Conservation (phyloP, 2,797 vertebrate species). For the Gephyroberyx darwinii region DNA sequence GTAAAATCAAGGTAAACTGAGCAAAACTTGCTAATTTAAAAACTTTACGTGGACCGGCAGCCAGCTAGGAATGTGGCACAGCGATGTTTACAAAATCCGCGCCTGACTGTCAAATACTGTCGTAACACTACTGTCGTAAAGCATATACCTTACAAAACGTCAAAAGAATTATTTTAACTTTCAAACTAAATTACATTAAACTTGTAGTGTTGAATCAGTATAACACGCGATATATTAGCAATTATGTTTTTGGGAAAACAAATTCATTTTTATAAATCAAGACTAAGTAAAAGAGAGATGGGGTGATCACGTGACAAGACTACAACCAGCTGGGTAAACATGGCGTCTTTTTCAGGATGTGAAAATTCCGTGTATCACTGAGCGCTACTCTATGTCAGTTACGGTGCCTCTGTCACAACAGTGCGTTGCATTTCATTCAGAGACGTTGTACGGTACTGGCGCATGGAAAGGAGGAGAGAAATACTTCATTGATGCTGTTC, state of each 20-base stretch:
- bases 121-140: constrained; percentile 79
- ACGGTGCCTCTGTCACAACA: background rate
- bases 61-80: rapidly evolving
- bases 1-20: rapidly evolving
- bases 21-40: rapidly evolving
- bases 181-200: background rate
- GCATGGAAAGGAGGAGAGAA: constrained; percentile 5
- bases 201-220: rapidly evolving
- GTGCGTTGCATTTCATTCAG: rapidly evolving
- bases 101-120: constrained; percentile 68
- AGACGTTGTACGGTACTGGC: constrained; percentile 3
- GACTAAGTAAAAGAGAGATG: background rate
- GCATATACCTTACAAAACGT: background rate
- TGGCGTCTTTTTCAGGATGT: constrained; percentile 73
- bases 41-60: rapidly evolving
- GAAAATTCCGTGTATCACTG: constrained; percentile 21
- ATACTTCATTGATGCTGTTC: constrained; percentile 6
- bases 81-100: constrained; percentile 79
- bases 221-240: background rate
- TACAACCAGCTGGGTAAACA: constrained; percentile 78
- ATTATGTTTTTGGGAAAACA: background rate
- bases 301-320: constrained; percentile 74
- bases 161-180: background rate
- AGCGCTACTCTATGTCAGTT: constrained; percentile 9
- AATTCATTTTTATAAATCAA: too few relatives aligned